Evolutionary conservation across 2,888 invertebrate species (phyloP).

Genomic region (Xanthorhoe designata): DNA sequence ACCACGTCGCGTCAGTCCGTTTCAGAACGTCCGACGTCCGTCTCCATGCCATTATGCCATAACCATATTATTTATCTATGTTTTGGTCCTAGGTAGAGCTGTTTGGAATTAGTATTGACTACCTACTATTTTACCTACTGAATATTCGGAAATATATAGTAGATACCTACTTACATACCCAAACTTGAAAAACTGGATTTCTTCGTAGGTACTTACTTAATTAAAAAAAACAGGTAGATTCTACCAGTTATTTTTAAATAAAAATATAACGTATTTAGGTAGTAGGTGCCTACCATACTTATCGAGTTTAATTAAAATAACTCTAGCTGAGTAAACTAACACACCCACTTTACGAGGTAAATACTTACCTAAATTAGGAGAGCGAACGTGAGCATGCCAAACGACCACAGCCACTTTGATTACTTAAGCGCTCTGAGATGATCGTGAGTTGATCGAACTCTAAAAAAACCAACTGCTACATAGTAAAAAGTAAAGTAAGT

Average conservation of each 20-base stretch:
- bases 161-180: too few species aligned
- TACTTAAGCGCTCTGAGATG: conserved; percentile 19
- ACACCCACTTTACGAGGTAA: neutral
- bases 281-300: too few species aligned
- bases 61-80: neutral
- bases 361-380: conserved; percentile 11
- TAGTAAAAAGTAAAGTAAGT: conserved; percentile 8
- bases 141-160: too few species aligned
- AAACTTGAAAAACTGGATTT: too few species aligned
- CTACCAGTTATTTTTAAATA: too few species aligned
- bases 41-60: neutral
- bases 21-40: conserved; percentile 1
- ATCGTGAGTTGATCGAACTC: conserved; percentile 34
- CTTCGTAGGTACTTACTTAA: too few species aligned
- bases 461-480: conserved; percentile 24
- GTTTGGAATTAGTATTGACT: too few species aligned
- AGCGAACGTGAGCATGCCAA: conserved; percentile 12
- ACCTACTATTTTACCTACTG: neutral
- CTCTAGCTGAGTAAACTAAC: neutral
- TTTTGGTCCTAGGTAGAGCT: neutral
- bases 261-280: too few species aligned
- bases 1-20: conserved; percentile 21
- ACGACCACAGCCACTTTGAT: conserved; percentile 17
- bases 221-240: too few species aligned
- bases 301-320: too few species aligned